A percentile compares a stretch with the other conserved stretches of the same genome.
Evolutionary conservation across 2,888 invertebrate species (phyloP).

Genomic region (Andrena flavipes): DNA sequence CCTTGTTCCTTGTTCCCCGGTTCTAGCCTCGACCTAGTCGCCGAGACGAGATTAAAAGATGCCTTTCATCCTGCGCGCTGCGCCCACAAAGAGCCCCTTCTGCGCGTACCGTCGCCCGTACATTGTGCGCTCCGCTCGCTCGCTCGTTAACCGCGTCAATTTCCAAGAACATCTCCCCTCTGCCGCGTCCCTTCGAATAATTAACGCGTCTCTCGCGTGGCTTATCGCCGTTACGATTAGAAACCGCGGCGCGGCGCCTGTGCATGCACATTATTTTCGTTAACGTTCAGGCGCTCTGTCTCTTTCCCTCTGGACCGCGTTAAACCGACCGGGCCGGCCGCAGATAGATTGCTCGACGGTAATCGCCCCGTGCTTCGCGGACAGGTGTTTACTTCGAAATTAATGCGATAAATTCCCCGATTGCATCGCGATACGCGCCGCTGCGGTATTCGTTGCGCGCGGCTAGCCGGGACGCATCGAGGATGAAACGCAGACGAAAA

Average conservation of each 20-base stretch:
- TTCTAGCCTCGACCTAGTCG: constrained; percentile 37
- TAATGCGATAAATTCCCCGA: constrained; percentile 36
- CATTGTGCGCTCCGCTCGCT: constrained; percentile 36
- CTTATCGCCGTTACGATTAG: constrained; percentile 30
- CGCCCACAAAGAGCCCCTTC: constrained; percentile 41
- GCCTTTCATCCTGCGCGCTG: constrained; percentile 59
- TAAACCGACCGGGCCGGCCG: constrained; percentile 4
- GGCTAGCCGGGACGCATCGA: neutral
- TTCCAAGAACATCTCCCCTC: constrained; percentile 22
- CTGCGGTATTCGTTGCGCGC: neutral
- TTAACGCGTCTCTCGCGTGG: constrained; percentile 27
- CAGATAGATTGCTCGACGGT: constrained; percentile 17
- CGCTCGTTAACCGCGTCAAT: constrained; percentile 40
- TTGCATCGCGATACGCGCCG: constrained; percentile 10
- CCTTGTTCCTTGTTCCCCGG: constrained; percentile 48
- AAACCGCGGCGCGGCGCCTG: constrained; percentile 4
- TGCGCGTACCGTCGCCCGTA: constrained; percentile 35
- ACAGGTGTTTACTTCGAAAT: constrained; percentile 40
- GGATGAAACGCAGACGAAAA: neutral
- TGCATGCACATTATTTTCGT: constrained; percentile 29
- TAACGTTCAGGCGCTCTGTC: neutral
- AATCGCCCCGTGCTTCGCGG: constrained; percentile 16
- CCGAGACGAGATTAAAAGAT: constrained; percentile 59
- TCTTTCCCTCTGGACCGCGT: neutral
- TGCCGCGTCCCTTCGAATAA: constrained; percentile 23